These are phyloP conservation scores for Neolamprologus cancellatus DNA, from an alignment of 2,113 vertebrate genomes.

Conservation along the genomic window DNA sequence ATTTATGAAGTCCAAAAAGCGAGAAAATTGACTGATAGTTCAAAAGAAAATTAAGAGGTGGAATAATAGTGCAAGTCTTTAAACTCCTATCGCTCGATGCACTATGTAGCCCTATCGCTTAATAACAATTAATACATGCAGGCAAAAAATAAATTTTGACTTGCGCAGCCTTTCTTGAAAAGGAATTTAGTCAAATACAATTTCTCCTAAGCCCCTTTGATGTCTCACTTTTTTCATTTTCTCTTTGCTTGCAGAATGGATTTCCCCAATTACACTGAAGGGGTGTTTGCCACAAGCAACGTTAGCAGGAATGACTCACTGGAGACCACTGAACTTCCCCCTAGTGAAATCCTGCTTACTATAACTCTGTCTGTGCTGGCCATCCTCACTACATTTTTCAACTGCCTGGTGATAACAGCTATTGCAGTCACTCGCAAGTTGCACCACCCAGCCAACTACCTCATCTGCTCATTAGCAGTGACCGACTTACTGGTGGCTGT, in stretches of 20 bases:
- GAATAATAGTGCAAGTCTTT: background rate
- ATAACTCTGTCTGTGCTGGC: constrained; percentile 85
- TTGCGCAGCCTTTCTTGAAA: background rate
- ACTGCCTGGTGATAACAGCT: constrained; percentile 94
- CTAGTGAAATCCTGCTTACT: constrained; percentile 85
- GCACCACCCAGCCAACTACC: constrained; percentile 95
- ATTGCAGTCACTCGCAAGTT: constrained; percentile 94
- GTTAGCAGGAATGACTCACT: constrained; percentile 27
- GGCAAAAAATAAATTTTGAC: background rate
- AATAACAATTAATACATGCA: background rate
- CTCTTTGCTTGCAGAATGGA: constrained; percentile 77
- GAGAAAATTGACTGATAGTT: background rate
- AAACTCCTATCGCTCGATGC: background rate
- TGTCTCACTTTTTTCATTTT: background rate
- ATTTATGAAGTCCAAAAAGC: background rate
- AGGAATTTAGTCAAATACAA: background rate
- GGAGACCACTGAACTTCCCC: constrained; percentile 64
- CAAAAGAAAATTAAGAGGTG: background rate
- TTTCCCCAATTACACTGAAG: constrained; percentile 82
- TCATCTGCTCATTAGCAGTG: constrained; percentile 93
- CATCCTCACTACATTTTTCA: constrained; percentile 89
- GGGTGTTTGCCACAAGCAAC: constrained; percentile 61
- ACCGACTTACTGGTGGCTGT: constrained; percentile 96
- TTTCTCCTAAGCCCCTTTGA: background rate
- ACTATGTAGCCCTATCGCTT: background rate